phyloP scores from a whole-genome alignment of 35 echinoderm and acorn worm genomes.

The Strongylocentrotus purpuratus region DNA sequence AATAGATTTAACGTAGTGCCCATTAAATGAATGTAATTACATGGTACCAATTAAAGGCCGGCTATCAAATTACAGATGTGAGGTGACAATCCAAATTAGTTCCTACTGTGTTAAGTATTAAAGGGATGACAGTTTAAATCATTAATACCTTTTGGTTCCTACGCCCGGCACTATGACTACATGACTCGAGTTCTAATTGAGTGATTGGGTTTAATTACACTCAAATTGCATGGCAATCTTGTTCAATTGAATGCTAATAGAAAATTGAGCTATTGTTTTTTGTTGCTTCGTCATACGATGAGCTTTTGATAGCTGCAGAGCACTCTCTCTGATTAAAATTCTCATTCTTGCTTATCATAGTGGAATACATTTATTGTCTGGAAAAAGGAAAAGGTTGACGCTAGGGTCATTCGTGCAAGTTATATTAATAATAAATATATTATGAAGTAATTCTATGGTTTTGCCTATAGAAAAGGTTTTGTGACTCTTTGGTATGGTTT shows the following conservation, averaged over 20 bases:
- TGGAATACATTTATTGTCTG: background rate
- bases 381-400: background rate
- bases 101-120: background rate
- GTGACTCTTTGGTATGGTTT: background rate
- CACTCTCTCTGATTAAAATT: background rate
- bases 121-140: background rate
- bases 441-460: background rate
- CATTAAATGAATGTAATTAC: background rate
- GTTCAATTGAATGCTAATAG: background rate
- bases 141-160: background rate
- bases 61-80: background rate
- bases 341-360: background rate
- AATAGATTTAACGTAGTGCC: constrained; percentile 5
- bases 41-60: background rate
- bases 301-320: background rate
- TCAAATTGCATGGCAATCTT: constrained; percentile 3
- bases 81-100: constrained; percentile 4
- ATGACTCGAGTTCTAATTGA: background rate
- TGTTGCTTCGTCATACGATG: background rate
- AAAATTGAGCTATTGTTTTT: constrained; percentile 2
- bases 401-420: background rate
- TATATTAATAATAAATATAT: background rate
- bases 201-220: constrained; percentile 17
- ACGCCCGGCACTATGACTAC: background rate
- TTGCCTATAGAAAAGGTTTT: background rate